Percentiles rank a stretch among this genome's conserved stretches.
Evolutionary conservation across 2,113 vertebrate species (phyloP).

Genomic region (Aplodontia rufa): DNA sequence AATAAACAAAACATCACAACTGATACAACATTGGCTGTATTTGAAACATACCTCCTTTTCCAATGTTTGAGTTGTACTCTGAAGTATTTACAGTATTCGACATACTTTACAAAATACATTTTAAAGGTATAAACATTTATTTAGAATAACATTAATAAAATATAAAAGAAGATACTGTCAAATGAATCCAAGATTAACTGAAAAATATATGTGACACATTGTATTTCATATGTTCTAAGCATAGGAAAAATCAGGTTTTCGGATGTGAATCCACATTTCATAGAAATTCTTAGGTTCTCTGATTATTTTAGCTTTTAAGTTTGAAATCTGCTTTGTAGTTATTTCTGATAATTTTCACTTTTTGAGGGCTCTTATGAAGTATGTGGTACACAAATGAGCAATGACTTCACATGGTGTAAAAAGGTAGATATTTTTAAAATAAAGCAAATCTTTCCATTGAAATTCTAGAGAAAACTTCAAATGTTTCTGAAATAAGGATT

Average conservation of each 20-base stretch:
- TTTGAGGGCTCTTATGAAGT: constrained; percentile 91
- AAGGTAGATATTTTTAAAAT: constrained; percentile 83
- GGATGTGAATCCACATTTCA: not conserved
- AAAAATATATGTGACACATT: not conserved
- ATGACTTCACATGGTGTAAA: constrained; percentile 86
- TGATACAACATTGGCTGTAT: constrained; percentile 79
- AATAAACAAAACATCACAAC: constrained; percentile 78
- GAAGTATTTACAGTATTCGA: constrained; percentile 76
- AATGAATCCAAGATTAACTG: constrained; percentile 52
- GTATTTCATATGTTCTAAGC: constrained; percentile 16
- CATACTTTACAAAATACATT: constrained; percentile 67
- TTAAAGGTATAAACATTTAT: constrained; percentile 57
- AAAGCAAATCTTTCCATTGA: not conserved
- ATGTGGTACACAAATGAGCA: constrained; percentile 86
- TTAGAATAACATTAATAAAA: constrained; percentile 65
- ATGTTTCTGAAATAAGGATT: constrained; percentile 79
- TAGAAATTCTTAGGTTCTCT: constrained; percentile 78
- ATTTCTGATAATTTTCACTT: constrained; percentile 84
- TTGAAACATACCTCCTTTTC: constrained; percentile 75
- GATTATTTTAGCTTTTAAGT: constrained; percentile 93
- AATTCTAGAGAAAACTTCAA: constrained; percentile 61
- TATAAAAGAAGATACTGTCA: constrained; percentile 51
- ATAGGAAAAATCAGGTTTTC: not conserved
- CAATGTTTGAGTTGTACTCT: constrained; percentile 77
- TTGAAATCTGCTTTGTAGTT: constrained; percentile 83